A percentile compares a stretch with the other conserved stretches of the same genome.
Evolutionary conservation across 2,797 vertebrate species (phyloP).

Genomic region (Harpagifer antarcticus): DNA sequence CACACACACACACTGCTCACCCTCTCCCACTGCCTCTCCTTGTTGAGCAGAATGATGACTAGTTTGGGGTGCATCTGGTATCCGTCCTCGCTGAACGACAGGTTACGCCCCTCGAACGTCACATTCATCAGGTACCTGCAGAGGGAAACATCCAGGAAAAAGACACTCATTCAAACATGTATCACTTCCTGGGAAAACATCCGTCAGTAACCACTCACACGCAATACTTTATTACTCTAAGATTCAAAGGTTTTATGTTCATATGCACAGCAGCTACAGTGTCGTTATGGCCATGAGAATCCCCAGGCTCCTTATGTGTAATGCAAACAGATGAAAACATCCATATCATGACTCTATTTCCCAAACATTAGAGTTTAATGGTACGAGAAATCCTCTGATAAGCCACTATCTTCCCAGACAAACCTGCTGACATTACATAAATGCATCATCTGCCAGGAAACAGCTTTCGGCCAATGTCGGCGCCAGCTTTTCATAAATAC

Average conservation of each 20-base stretch:
- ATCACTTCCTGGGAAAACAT: slow-evolving; percentile 16
- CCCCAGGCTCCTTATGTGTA: no score
- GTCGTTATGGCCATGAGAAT: no score
- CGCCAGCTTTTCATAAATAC: slow-evolving; percentile 23
- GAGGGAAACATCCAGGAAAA: slow-evolving; percentile 19
- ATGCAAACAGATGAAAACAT: neutral
- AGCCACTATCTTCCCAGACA: slow-evolving; percentile 24
- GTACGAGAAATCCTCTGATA: slow-evolving; percentile 4
- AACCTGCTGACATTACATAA: slow-evolving; percentile 23
- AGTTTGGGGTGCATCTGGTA: slow-evolving; percentile 99
- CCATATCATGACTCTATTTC: slow-evolving; percentile 7
- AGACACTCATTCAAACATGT: slow-evolving; percentile 3
- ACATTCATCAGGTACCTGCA: slow-evolving; percentile 94
- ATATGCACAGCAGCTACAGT: no score
- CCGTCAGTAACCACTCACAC: slow-evolving; percentile 38
- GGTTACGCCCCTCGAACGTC: slow-evolving; percentile 97
- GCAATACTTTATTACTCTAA: slow-evolving; percentile 69
- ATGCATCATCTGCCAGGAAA: slow-evolving; percentile 35
- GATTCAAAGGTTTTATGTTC: no score
- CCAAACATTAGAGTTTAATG: slow-evolving; percentile 23
- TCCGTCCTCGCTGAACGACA: slow-evolving; percentile 98
- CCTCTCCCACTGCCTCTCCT: slow-evolving; percentile 96
- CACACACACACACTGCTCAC: slow-evolving; percentile 78
- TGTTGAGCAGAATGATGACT: slow-evolving; percentile 98
- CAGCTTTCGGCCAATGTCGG: slow-evolving; percentile 11